Evolutionary conservation across 2,797 vertebrate species (phyloP).

Genomic region (Kryptolebias ocellatus): DNA sequence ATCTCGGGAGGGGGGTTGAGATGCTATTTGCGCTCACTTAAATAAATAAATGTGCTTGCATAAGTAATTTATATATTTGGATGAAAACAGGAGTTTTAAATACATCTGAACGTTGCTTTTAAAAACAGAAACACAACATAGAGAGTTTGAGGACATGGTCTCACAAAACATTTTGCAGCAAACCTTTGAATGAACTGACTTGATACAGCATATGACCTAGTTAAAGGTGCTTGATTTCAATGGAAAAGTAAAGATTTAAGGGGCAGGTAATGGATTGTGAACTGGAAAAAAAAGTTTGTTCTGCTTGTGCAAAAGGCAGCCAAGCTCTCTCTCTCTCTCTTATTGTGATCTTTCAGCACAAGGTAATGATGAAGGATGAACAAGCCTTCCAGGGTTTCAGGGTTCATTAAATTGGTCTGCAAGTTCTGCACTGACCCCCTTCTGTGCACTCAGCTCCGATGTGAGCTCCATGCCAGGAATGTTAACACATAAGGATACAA

Average conservation of each 20-base stretch:
- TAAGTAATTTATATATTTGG: conserved; percentile 13
- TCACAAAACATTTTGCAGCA: no score
- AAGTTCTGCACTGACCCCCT: conserved; percentile 57
- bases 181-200: conserved; percentile 25
- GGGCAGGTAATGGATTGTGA: conserved; percentile 43
- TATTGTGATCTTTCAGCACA: conserved; percentile 71
- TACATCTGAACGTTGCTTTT: conserved; percentile 15
- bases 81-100: conserved; percentile 24
- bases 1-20: conserved; percentile 29
- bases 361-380: conserved; percentile 72
- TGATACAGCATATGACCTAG: conserved; percentile 31
- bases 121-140: conserved; percentile 5
- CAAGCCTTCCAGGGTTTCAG: conserved; percentile 66
- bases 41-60: not conserved
- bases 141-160: not conserved
- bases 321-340: conserved; percentile 34
- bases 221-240: conserved; percentile 42
- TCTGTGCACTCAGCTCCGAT: conserved; percentile 59
- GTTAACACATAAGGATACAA: conserved; percentile 71
- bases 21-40: conserved; percentile 59
- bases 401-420: conserved; percentile 73
- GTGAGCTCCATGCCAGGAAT: conserved; percentile 69
- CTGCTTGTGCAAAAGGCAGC: conserved; percentile 33
- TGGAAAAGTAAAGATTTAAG: conserved; percentile 43
- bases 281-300: conserved; percentile 42